Evolutionary conservation across 1,140 invertebrate genomes (phyloP).

Genomic region (Aricia agestis): DNA sequence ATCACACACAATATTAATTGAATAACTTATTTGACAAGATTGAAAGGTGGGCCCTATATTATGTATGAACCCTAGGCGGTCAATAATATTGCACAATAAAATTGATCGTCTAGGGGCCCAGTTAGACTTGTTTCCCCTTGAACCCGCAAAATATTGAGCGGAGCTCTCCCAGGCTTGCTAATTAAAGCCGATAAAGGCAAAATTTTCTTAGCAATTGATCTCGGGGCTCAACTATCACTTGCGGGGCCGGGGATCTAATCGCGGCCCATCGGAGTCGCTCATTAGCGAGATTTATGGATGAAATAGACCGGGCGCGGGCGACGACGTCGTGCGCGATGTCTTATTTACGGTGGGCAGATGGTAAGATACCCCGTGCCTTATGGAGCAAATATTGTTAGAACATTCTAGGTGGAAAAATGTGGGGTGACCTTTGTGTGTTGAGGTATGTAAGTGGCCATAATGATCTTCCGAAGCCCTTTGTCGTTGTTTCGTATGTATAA

Average conservation of each 20-base stretch:
- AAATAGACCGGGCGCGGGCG: constrained; percentile 48
- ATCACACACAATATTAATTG: no score
- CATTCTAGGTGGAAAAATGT: constrained; percentile 6
- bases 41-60: no score
- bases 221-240: constrained; percentile 20
- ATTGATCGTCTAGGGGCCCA: no score
- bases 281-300: constrained; percentile 72
- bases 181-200: constrained; percentile 17
- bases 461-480: no score
- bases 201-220: constrained; percentile 22
- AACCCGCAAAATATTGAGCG: no score
- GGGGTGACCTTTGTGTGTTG: neutral
- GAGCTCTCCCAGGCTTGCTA: neutral
- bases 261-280: constrained; percentile 58
- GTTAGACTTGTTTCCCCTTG: no score
- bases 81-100: no score
- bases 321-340: constrained; percentile 52
- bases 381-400: constrained; percentile 37
- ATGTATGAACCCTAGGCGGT: no score
- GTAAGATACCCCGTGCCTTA: constrained; percentile 57
- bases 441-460: no score
- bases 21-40: no score
- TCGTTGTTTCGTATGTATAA: no score
- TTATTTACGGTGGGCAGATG: constrained; percentile 67
- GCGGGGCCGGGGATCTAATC: constrained; percentile 54